Base-by-base conservation (phyloP, 2,888 invertebrate genomes). In the Trichacis sp. region DNA sequence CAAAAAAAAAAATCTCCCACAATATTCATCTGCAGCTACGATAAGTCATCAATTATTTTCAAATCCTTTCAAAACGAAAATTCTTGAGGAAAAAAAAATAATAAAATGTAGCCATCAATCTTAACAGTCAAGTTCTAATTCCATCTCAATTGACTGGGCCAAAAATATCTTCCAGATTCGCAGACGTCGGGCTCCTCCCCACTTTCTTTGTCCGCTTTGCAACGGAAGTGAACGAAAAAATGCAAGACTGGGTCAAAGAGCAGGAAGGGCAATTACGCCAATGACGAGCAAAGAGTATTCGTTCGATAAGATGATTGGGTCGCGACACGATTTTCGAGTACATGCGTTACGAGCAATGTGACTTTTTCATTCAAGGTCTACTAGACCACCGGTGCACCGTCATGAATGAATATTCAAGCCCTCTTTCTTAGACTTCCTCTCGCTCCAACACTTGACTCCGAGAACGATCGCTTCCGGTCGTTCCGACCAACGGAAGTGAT, bases 261-360 rank as follows among this genome's bases (percentile, higher is more conserved):
- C 40, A 40, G 15, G 2, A 12, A 15, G 40, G 15, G 15, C 3
- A 18, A 19, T 43, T 43, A 43, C 43, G 43, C 18, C 43, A 43
- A 19, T 19, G 43, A 43, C 14, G 6, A 9, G 9, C 1, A 17
- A 42, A 42, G 17, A 17, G 42, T 42, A 42, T 33, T 33, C 42
- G 42, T 17, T 42, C 42, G 42, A 42, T 42, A 42, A 42, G 42
- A 42, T 42, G 17, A 42, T 42, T 18, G 42, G 42, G 42, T 42
- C 42, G 42, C 18, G 42, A 18, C 42, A 42, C 18, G 42, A 17
- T 42, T 42, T 42, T 9, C 33, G 33, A 42, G 42, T 14, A 24
- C n/a, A n/a, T n/a, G 33, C 33, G 24, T 24, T 8, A 24, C 24
- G 36, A 12, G n/a, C n/a, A 11, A 36, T 36, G 36, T 12, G 36